Base-by-base conservation (phyloP, 1,140 invertebrate genomes). In the Drosophila funebris region DNA sequence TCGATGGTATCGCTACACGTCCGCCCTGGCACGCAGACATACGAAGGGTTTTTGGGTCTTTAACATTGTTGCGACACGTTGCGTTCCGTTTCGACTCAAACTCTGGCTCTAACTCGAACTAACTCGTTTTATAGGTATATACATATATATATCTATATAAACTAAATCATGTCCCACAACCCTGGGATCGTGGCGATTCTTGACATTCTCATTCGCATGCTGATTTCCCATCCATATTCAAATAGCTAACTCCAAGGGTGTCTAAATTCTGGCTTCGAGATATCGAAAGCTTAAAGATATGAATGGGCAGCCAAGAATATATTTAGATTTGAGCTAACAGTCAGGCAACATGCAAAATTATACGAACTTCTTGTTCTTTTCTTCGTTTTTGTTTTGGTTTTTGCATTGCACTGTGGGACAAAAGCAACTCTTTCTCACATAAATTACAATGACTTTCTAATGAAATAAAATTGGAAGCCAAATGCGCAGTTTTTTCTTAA, bases 1-100 rank as follows among this genome's bases (percentile, higher is more conserved):
- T 61, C 68, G 46, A 76, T 75, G 63, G 50, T 22, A 62, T 67
- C 33, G 29, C 54, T 39, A 46, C 75, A 76, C 76, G 79, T 78
- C 74, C 71, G 78, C 57, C 50, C 70, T 54, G 44, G n/a, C 33
- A 69, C 48, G 13, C 46, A 36, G 14, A 52, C n/a, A 43, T 36
- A 11, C 20, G 41, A 58, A 53, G 67, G 48, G 57, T 53, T 54
- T 62, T 57, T 31, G 18, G 7, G 9, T 3, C n/a, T 14, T 48
- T 29, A 7, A 20, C 46, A 48, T 48, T 20, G 13, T 46, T 20
- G 13, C 46, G 24, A 18, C 27, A 52, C 27, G 27, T 52, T 52
- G 48, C 48, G 13, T 52, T 29, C 31, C 0, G 27, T 52, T 29
- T 50, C 0, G 27, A 9, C 14, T 48, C 44, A 18, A 14, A 41